Percentiles rank a stretch among this genome's conserved stretches.
phyloP scores from a whole-genome alignment of 2,113 vertebrate genomes.

The Otocyon megalotis region DNA sequence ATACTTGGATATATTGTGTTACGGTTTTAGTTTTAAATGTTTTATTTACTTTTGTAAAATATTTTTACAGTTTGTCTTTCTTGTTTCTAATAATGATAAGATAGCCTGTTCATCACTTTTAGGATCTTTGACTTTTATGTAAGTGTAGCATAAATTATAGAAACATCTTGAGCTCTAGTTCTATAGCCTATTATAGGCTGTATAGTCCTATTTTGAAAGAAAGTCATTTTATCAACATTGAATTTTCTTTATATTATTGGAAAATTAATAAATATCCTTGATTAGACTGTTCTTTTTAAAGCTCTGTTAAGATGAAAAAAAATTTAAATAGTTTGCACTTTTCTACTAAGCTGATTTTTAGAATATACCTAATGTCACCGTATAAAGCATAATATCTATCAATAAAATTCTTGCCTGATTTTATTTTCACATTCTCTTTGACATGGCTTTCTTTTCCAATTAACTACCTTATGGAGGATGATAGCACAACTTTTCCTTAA shows the following conservation, averaged over 20 bases:
- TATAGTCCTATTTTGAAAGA: not conserved
- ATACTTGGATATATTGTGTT: constrained; percentile 15
- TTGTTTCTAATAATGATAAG: constrained; percentile 24
- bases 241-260: not conserved
- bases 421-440: constrained; percentile 17
- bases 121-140: constrained; percentile 38
- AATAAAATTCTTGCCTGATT: constrained; percentile 30
- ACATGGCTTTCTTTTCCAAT: not conserved
- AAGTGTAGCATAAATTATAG: not conserved
- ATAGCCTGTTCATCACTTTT: not conserved
- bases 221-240: not conserved
- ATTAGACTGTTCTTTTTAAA: constrained; percentile 32
- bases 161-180: constrained; percentile 21
- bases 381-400: not conserved
- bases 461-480: constrained; percentile 10
- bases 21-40: constrained; percentile 1
- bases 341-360: constrained; percentile 21
- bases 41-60: constrained; percentile 32
- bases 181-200: not conserved
- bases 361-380: not conserved
- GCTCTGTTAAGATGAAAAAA: not conserved
- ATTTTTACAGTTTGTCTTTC: not conserved
- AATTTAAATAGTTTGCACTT: constrained; percentile 7
- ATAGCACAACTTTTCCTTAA: constrained; percentile 32
- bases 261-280: constrained; percentile 14